phyloP scores from a whole-genome alignment of 2,113 vertebrate species.

The Scytalopus superciliaris region DNA sequence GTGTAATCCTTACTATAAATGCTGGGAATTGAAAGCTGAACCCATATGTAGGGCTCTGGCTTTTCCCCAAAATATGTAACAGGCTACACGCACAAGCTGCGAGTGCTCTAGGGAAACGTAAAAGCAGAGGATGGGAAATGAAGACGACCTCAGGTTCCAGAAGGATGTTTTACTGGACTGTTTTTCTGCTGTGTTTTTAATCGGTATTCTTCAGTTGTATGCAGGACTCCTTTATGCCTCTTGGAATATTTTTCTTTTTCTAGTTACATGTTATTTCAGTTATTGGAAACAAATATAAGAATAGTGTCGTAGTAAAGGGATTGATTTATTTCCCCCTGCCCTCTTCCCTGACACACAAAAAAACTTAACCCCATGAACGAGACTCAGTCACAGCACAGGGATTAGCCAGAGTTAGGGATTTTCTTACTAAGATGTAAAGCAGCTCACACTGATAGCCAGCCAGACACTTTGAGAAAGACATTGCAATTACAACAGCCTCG shows the following conservation, averaged over 20 bases:
- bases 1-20: not conserved
- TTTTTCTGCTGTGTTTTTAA: constrained; percentile 6
- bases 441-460: constrained; percentile 21
- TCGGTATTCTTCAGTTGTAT: not conserved
- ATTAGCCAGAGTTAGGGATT: constrained; percentile 38
- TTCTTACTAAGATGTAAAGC: constrained; percentile 35
- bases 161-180: not conserved
- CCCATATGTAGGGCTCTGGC: not conserved
- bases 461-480: constrained; percentile 1
- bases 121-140: not conserved
- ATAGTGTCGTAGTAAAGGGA: not conserved
- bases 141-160: not conserved
- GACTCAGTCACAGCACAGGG: not conserved
- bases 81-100: not conserved
- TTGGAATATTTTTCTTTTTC: not conserved
- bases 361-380: not conserved
- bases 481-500: constrained; percentile 19
- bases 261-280: not conserved
- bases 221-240: not conserved
- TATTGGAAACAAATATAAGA: not conserved
- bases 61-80: not conserved
- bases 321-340: not conserved
- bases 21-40: not conserved
- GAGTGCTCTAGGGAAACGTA: not conserved
- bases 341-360: not conserved